Percentiles rank a stretch among this genome's conserved stretches.
Conservation (phyloP, 2,888 invertebrate genomes). For the Euproctis similis region DNA sequence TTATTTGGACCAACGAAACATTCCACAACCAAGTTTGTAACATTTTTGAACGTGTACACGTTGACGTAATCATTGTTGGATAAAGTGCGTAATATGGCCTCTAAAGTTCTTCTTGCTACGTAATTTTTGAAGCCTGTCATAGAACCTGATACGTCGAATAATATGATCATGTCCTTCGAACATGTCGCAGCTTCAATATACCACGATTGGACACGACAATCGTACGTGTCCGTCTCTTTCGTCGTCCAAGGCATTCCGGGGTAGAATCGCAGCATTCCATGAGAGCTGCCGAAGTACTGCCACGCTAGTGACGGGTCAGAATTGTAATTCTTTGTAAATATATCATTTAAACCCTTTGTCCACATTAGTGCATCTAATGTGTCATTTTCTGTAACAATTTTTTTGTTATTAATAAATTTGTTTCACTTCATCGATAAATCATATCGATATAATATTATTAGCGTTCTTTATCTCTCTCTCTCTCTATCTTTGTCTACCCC, state of each 20-base stretch:
- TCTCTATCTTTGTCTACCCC: too few species aligned
- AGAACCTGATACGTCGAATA: conserved; percentile 96
- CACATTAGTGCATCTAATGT: conserved; percentile 81
- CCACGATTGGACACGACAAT: conserved; percentile 95
- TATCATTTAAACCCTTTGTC: conserved; percentile 89
- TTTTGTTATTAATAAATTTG: too few species aligned
- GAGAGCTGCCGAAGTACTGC: conserved; percentile 98
- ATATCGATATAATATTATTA: too few species aligned
- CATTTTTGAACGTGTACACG: conserved; percentile 87
- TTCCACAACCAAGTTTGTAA: conserved; percentile 82
- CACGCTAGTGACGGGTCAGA: conserved; percentile 93
- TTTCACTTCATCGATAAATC: too few species aligned
- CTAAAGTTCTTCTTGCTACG: conserved; percentile 89
- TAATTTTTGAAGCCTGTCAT: conserved; percentile 91
- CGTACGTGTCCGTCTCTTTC: conserved; percentile 83
- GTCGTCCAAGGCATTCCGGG: conserved; percentile 86
- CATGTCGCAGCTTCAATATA: conserved; percentile 98
- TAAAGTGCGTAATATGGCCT: conserved; percentile 92
- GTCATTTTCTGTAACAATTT: conserved; percentile 38
- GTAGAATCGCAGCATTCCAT: conserved; percentile 94
- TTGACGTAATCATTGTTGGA: conserved; percentile 99
- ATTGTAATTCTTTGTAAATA: conserved; percentile 89
- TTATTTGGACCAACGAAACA: conserved; percentile 82
- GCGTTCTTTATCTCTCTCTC: too few species aligned
- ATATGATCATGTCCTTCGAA: conserved; percentile 96